These are phyloP conservation scores for Morpho helenor DNA, from an alignment of 2,888 invertebrate genomes.

Conservation along the genomic window DNA sequence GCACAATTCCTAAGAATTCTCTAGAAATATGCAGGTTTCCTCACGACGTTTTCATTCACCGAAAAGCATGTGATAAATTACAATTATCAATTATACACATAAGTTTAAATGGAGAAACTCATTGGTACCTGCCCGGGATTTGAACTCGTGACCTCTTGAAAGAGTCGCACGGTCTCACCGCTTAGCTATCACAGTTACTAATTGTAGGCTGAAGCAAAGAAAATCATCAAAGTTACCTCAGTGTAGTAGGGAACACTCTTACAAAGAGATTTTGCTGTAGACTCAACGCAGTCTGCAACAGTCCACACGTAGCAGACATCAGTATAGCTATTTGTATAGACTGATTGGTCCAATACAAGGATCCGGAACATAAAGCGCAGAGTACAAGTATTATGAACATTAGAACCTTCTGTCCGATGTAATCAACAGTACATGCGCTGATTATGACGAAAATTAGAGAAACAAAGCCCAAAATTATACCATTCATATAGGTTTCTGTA, in stretches of 20 bases:
- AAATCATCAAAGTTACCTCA: slow-evolving; percentile 36
- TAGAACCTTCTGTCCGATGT: slow-evolving; percentile 40
- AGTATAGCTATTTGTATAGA: slow-evolving; percentile 44
- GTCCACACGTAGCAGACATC: slow-evolving; percentile 42
- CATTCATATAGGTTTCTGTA: slow-evolving; percentile 43
- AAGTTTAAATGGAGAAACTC: not conserved
- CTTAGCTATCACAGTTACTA: not conserved
- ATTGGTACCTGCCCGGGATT: not conserved
- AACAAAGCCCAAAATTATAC: slow-evolving; percentile 40
- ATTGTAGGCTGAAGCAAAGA: not conserved
- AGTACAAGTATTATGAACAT: slow-evolving; percentile 37
- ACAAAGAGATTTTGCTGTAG: slow-evolving; percentile 44
- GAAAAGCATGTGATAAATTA: too few relatives aligned
- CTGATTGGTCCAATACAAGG: slow-evolving; percentile 44
- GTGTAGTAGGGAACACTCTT: slow-evolving; percentile 47
- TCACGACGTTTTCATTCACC: too few relatives aligned
- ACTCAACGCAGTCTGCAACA: slow-evolving; percentile 43
- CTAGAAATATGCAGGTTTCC: not conserved
- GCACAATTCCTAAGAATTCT: not conserved
- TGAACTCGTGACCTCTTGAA: not conserved
- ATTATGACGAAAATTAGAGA: slow-evolving; percentile 37
- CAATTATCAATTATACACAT: too few relatives aligned
- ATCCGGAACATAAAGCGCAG: slow-evolving; percentile 36
- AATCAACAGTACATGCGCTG: slow-evolving; percentile 37
- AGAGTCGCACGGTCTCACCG: too few relatives aligned